Evolutionary conservation across 2,888 invertebrate genomes (phyloP).

Genomic region (Cephus pulcher): DNA sequence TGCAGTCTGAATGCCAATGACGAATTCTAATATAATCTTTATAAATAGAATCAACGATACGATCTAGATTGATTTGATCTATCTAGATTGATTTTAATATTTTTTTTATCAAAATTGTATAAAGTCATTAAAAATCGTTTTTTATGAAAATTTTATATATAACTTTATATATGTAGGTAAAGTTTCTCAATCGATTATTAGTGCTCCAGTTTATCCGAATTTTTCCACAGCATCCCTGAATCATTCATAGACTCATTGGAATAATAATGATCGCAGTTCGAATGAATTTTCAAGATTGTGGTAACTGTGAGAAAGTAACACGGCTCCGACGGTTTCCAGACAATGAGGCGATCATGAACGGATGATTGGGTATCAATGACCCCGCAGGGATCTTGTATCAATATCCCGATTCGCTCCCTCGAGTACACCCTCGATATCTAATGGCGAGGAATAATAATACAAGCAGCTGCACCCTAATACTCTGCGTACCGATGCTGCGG

Average conservation of each 20-base stretch:
- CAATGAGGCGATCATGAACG: slow-evolving; percentile 54
- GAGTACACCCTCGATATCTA: slow-evolving; percentile 49
- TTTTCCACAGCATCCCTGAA: not conserved
- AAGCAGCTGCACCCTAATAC: not conserved
- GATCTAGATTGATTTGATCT: not conserved
- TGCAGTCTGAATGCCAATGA: not conserved
- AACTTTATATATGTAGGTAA: not conserved
- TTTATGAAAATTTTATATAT: not conserved
- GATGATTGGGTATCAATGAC: slow-evolving; percentile 64
- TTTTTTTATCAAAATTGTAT: too few relatives aligned
- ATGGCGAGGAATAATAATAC: slow-evolving; percentile 38
- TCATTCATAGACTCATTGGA: not conserved
- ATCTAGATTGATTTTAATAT: too few relatives aligned
- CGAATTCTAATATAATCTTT: not conserved
- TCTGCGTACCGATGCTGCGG: not conserved
- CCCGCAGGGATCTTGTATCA: slow-evolving; percentile 45
- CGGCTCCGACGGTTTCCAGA: slow-evolving; percentile 44
- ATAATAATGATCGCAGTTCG: slow-evolving; percentile 10
- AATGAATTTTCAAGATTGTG: slow-evolving; percentile 52
- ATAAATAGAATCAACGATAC: not conserved
- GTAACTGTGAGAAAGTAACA: slow-evolving; percentile 56
- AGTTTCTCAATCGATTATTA: not conserved
- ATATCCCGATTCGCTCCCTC: slow-evolving; percentile 40
- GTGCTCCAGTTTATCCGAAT: not conserved
- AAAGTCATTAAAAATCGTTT: not conserved